phyloP scores from a whole-genome alignment of 2,113 vertebrate species.

The Silurus glanis region DNA sequence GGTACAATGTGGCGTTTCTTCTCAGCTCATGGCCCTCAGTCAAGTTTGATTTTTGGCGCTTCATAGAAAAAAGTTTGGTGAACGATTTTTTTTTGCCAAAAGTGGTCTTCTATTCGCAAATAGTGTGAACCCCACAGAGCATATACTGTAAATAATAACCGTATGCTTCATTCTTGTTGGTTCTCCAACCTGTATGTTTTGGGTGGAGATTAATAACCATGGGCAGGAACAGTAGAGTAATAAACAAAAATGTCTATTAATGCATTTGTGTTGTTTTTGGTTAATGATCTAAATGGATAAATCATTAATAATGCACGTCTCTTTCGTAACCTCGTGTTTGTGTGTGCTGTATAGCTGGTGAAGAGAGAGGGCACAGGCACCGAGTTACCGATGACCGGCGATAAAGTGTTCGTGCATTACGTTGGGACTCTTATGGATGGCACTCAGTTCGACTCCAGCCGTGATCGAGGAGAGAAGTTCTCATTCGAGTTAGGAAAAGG shows the following conservation, averaged over 20 bases:
- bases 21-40: too few relatives aligned
- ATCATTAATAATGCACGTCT: not conserved
- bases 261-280: not conserved
- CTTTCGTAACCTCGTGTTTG: not conserved
- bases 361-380: slow-evolving; percentile 85
- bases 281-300: not conserved
- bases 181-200: not conserved
- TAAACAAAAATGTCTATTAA: not conserved
- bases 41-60: too few relatives aligned
- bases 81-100: too few relatives aligned
- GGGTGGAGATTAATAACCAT: not conserved
- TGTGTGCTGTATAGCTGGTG: slow-evolving; percentile 74
- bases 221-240: too few relatives aligned
- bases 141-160: not conserved
- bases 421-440: slow-evolving; percentile 91
- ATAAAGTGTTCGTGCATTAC: slow-evolving; percentile 95
- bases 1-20: too few relatives aligned
- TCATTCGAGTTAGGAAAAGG: slow-evolving; percentile 97
- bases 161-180: not conserved
- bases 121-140: too few relatives aligned
- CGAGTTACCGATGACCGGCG: slow-evolving; percentile 88
- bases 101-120: too few relatives aligned
- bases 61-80: too few relatives aligned
- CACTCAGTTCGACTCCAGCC: slow-evolving; percentile 92
- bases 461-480: slow-evolving; percentile 88